Percentiles rank a stretch among this genome's conserved stretches.
Evolutionary conservation across 2,113 vertebrate genomes (phyloP).

Genomic region (Pontoporia blainvillei): DNA sequence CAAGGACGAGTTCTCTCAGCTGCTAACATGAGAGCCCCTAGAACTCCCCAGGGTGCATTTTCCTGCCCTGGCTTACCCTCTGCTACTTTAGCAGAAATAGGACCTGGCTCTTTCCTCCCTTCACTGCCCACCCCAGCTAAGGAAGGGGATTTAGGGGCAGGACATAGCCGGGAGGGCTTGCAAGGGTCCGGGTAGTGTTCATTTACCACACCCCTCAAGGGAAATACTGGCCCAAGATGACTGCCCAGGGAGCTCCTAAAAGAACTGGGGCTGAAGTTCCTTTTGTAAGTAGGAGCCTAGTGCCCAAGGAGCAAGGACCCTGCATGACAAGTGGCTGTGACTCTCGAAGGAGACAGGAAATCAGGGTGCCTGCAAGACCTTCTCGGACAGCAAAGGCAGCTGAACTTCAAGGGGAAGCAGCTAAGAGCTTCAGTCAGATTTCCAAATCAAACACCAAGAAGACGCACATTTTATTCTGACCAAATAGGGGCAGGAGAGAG

Average conservation of each 20-base stretch:
- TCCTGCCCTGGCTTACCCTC: too few relatives aligned
- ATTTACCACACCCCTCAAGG: not conserved
- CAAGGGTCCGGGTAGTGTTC: rapidly evolving
- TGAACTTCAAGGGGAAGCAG: too few relatives aligned
- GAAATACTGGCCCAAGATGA: not conserved
- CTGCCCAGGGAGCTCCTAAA: not conserved
- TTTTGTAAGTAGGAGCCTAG: not conserved
- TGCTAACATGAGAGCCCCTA: rapidly evolving
- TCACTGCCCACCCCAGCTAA: not conserved
- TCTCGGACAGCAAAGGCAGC: not conserved
- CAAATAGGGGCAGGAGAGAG: not conserved
- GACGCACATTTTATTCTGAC: not conserved
- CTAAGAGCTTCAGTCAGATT: not conserved
- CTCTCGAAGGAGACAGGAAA: not conserved
- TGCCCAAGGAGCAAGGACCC: not conserved
- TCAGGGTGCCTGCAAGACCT: not conserved
- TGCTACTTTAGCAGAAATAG: not conserved
- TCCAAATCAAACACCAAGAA: not conserved
- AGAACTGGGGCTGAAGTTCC: rapidly evolving
- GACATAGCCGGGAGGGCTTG: rapidly evolving
- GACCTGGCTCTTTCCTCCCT: not conserved
- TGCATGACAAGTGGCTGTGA: rapidly evolving
- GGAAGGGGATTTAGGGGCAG: not conserved
- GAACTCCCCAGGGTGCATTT: too few relatives aligned
- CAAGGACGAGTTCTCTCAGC: too few relatives aligned